These are phyloP conservation scores for Chironomus tentans DNA, from an alignment of 2,888 invertebrate genomes.

Conservation along the genomic window DNA sequence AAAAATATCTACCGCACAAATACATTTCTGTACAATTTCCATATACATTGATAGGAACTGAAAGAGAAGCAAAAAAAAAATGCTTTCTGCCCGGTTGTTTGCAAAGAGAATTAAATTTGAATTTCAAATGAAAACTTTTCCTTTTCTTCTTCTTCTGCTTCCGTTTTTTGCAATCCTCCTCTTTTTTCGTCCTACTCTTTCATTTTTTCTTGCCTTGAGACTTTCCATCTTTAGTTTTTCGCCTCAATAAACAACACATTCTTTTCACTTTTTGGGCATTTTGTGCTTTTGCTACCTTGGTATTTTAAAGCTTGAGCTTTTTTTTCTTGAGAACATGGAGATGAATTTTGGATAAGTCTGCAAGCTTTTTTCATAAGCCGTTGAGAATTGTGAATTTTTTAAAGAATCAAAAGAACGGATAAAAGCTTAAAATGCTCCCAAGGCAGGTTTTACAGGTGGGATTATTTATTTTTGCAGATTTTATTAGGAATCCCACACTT, in stretches of 20 bases:
- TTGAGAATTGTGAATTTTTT: too few relatives aligned
- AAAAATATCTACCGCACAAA: neutral
- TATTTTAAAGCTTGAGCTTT: neutral
- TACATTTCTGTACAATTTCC: neutral
- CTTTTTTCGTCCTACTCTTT: too few relatives aligned
- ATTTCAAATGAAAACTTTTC: slow-evolving; percentile 22
- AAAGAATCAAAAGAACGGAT: too few relatives aligned
- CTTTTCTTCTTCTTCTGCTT: neutral
- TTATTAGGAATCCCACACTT: too few relatives aligned
- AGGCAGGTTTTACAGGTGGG: too few relatives aligned
- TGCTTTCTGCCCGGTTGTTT: slow-evolving; percentile 4
- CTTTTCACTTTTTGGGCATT: neutral
- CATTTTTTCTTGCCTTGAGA: neutral
- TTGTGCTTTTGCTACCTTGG: neutral
- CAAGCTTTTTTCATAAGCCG: too few relatives aligned
- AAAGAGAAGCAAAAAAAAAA: neutral
- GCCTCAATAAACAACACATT: slow-evolving; percentile 17
- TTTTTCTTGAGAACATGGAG: too few relatives aligned
- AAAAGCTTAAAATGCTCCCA: too few relatives aligned
- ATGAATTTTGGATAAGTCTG: too few relatives aligned
- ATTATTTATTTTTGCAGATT: too few relatives aligned
- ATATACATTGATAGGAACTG: neutral
- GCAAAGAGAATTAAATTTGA: slow-evolving; percentile 26
- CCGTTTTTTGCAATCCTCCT: too few relatives aligned
- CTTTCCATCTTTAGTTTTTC: slow-evolving; percentile 6